phyloP scores from a whole-genome alignment of 2,888 invertebrate genomes.

The Tryphoninae sp. region DNA sequence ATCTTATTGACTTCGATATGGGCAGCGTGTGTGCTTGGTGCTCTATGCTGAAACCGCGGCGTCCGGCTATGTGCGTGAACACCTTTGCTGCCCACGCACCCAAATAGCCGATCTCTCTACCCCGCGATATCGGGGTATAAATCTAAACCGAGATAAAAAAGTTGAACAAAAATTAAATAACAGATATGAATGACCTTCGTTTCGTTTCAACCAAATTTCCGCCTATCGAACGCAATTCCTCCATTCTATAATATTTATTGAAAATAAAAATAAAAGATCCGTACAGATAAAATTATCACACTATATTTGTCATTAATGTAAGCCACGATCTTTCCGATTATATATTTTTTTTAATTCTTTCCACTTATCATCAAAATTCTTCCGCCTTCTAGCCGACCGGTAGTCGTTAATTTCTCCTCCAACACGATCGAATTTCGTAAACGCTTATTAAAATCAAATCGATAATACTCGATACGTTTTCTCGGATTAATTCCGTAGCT shows the following conservation, averaged over 20 bases:
- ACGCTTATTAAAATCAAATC: background rate
- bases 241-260: no score
- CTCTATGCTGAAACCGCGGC: conserved; percentile 66
- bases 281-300: no score
- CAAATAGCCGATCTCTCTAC: conserved; percentile 12
- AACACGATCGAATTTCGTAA: no score
- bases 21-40: conserved; percentile 63
- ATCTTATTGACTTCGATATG: conserved; percentile 76
- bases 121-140: background rate
- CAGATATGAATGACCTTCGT: background rate
- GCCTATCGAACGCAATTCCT: no score
- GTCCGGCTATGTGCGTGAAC: conserved; percentile 51
- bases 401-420: no score
- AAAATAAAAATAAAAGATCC: no score
- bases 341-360: no score
- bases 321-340: no score
- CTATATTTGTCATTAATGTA: no score
- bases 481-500: background rate
- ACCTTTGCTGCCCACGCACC: conserved; percentile 43
- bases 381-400: no score
- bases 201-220: background rate
- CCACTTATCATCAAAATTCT: no score
- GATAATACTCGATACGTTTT: background rate
- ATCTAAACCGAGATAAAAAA: background rate
- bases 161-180: background rate